These are phyloP conservation scores for Thaleichthys pacificus DNA, from an alignment of 2,797 vertebrate genomes.

Conservation along the genomic window DNA sequence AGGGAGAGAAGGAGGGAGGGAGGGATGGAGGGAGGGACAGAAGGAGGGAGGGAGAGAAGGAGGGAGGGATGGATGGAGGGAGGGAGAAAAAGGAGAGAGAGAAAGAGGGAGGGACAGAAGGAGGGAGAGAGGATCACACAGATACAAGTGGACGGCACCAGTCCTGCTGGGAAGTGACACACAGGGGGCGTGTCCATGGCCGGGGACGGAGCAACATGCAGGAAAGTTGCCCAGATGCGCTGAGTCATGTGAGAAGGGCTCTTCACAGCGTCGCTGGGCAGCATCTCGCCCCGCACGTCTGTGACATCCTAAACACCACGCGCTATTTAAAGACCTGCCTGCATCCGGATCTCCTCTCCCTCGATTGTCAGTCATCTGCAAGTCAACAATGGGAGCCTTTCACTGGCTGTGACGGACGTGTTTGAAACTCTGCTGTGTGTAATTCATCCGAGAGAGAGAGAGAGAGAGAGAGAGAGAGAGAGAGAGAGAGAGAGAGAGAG, in stretches of 20 bases:
- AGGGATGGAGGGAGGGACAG: background rate
- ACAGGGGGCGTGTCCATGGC: conserved; percentile 48
- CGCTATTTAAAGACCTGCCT: conserved; percentile 24
- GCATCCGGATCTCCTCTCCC: conserved; percentile 26
- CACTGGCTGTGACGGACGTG: conserved; percentile 29
- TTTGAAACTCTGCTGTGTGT: conserved; percentile 31
- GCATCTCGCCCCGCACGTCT: background rate
- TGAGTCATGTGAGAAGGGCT: conserved; percentile 62
- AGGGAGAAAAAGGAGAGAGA: too few species aligned
- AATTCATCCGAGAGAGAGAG: conserved; percentile 22
- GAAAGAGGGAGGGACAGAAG: too few species aligned
- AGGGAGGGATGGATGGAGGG: too few species aligned
- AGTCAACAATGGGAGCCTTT: conserved; percentile 46
- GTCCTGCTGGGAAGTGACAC: conserved; percentile 49
- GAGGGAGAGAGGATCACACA: background rate
- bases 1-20: background rate
- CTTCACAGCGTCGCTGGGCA: conserved; percentile 51
- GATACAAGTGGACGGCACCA: conserved; percentile 24
- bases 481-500: too few species aligned
- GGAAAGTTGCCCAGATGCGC: conserved; percentile 65
- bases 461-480: too few species aligned
- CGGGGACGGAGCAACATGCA: conserved; percentile 39
- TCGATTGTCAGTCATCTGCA: conserved; percentile 43
- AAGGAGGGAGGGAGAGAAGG: background rate
- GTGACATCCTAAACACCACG: conserved; percentile 54